phyloP scores from a whole-genome alignment of 2,888 invertebrate species.

The Anodontia alba region DNA sequence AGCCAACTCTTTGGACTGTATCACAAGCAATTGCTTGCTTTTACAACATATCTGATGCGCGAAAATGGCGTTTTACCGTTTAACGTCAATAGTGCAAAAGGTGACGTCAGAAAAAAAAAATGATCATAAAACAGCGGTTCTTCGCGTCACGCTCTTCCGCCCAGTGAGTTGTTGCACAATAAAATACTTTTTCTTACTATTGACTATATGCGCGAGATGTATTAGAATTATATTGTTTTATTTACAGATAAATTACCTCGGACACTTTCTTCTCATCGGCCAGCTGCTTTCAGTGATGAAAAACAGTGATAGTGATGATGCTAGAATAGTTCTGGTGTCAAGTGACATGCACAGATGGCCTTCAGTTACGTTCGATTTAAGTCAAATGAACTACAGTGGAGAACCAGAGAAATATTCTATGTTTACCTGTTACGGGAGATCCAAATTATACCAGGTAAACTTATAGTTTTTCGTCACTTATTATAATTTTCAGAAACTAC shows the following conservation, averaged over 20 bases:
- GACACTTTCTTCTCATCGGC: conserved; percentile 70
- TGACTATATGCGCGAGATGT: no score
- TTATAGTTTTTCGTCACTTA: no score
- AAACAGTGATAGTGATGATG: conserved; percentile 56
- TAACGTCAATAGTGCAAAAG: no score
- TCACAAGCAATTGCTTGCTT: no score
- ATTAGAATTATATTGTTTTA: background rate
- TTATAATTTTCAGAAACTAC: conserved; percentile 46
- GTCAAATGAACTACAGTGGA: conserved; percentile 58
- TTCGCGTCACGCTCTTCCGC: no score
- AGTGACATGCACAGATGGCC: conserved; percentile 63
- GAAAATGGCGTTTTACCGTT: no score
- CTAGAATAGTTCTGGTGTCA: conserved; percentile 68
- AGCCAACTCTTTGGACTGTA: no score
- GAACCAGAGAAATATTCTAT: conserved; percentile 50
- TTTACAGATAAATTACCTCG: conserved; percentile 68
- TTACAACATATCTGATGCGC: no score
- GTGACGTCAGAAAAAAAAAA: no score
- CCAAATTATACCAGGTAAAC: conserved; percentile 71
- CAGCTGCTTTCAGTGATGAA: conserved; percentile 68
- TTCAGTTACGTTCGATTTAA: conserved; percentile 49
- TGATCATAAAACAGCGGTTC: no score
- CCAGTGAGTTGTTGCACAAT: no score
- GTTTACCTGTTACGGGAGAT: conserved; percentile 66
- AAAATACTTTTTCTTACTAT: no score